Conservation (phyloP, 2,797 vertebrate genomes). For the Sitta carolinensis region DNA sequence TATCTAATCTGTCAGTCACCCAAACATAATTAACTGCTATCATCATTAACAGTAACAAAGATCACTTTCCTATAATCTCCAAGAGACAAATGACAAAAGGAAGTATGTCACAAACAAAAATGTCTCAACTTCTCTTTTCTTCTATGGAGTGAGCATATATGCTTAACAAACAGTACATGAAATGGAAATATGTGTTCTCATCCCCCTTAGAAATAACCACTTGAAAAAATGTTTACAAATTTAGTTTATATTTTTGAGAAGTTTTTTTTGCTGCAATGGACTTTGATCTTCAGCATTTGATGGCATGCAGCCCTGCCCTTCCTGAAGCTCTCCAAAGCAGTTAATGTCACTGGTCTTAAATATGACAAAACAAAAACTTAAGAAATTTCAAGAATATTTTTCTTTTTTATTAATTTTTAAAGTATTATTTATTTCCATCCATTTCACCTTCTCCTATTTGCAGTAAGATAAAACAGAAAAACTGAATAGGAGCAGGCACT, state of each 20-base stretch:
- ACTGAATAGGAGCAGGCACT: not conserved
- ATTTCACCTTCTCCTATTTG: not conserved
- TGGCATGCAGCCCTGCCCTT: not conserved
- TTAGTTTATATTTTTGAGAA: not conserved
- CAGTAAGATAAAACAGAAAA: not conserved
- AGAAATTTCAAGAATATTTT: not conserved
- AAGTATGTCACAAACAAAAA: not conserved
- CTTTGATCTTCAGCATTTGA: not conserved
- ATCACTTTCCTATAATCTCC: not conserved
- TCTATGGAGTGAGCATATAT: not conserved
- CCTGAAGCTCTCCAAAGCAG: not conserved
- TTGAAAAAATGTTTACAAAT: slow-evolving; percentile 6
- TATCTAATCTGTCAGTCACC: not conserved
- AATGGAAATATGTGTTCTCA: not conserved
- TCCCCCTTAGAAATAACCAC: not conserved
- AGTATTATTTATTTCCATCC: not conserved
- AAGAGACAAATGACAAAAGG: not conserved
- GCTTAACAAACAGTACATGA: not conserved
- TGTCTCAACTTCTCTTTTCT: not conserved
- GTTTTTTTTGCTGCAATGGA: not conserved
- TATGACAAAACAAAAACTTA: not conserved
- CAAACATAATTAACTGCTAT: slow-evolving; percentile 16
- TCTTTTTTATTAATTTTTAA: not conserved
- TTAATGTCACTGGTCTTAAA: not conserved
- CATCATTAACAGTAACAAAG: not conserved